Evolutionary conservation across 2,888 invertebrate genomes (phyloP).

Genomic region (Asteroscopus sphinx): DNA sequence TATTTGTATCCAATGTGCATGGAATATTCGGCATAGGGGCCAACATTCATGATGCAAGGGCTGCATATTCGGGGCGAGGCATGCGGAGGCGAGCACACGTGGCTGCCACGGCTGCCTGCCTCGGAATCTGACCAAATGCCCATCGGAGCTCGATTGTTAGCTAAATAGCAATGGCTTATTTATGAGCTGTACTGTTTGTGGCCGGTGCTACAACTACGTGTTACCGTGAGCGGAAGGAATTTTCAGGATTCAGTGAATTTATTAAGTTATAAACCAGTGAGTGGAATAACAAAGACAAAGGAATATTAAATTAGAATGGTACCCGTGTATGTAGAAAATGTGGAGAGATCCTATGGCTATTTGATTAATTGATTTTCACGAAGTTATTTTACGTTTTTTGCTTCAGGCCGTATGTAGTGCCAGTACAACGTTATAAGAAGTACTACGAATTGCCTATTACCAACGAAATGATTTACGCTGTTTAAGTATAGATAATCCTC

Average conservation of each 20-base stretch:
- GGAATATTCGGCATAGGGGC: constrained; percentile 86
- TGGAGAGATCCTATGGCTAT: constrained; percentile 5
- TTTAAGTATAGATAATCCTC: constrained; percentile 83
- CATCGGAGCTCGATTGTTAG: constrained; percentile 85
- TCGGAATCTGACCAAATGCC: constrained; percentile 89
- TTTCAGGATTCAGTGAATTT: constrained; percentile 57
- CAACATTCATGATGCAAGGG: constrained; percentile 82
- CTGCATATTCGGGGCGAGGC: constrained; percentile 84
- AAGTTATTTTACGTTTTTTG: constrained; percentile 2
- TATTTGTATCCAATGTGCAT: constrained; percentile 80
- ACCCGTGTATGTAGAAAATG: not conserved
- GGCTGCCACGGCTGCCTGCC: constrained; percentile 83
- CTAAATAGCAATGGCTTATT: constrained; percentile 86
- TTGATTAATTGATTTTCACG: constrained; percentile 13
- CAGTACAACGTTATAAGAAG: constrained; percentile 41
- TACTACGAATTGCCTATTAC: constrained; percentile 54
- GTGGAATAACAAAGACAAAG: constrained; percentile 44
- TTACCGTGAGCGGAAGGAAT: constrained; percentile 65
- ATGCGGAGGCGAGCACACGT: constrained; percentile 87
- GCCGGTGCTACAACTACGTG: constrained; percentile 65
- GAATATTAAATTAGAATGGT: constrained; percentile 30
- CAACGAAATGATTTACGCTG: constrained; percentile 69
- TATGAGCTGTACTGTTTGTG: constrained; percentile 75
- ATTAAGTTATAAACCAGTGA: constrained; percentile 45
- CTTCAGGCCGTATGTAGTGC: constrained; percentile 8